Evolutionary conservation across 2,113 vertebrate species (phyloP).

Genomic region (Rousettus leschenaultii): DNA sequence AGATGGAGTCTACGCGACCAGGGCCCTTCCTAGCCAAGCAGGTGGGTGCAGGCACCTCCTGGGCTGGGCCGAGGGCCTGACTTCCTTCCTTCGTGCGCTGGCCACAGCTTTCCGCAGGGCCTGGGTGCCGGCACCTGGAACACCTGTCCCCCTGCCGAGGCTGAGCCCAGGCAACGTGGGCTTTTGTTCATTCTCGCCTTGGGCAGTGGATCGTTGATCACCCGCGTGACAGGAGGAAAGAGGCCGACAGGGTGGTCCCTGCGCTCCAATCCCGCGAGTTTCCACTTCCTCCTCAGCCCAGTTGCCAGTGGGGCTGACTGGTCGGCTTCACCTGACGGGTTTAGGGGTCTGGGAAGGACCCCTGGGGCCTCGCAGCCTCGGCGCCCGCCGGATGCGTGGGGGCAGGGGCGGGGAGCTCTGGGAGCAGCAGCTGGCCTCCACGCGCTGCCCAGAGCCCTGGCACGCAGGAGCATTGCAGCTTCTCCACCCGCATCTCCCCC

Average conservation of each 20-base stretch:
- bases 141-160: accelerated
- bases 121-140: neutral
- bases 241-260: neutral
- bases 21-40: neutral
- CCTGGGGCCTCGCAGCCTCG: neutral
- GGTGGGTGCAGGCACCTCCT: neutral
- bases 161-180: accelerated
- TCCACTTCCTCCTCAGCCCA: accelerated
- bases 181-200: accelerated
- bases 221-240: accelerated
- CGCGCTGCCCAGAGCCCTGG: neutral
- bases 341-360: neutral
- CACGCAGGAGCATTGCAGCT: accelerated
- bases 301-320: neutral
- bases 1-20: accelerated
- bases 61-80: neutral
- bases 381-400: accelerated
- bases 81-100: accelerated
- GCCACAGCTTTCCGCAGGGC: neutral
- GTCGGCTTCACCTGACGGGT: accelerated
- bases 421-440: accelerated
- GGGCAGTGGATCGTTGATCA: neutral
- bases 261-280: neutral
- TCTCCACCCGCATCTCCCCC: neutral
- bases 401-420: accelerated